Conservation (phyloP, 64 coral and sea anemone species). For the Trachythela sp. region DNA sequence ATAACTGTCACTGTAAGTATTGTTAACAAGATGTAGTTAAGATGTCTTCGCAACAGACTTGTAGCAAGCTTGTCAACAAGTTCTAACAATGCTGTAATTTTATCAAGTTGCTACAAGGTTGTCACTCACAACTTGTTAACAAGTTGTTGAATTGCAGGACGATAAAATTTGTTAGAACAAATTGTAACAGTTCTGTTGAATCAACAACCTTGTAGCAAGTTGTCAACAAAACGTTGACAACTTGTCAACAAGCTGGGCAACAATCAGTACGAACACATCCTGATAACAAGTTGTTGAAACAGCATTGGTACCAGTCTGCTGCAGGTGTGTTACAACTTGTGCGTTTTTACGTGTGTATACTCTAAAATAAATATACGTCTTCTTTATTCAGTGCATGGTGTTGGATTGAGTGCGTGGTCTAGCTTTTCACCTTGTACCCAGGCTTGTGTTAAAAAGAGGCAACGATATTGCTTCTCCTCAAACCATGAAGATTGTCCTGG, state of each 20-base stretch:
- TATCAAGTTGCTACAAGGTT: background rate
- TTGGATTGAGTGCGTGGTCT: conserved; percentile 73
- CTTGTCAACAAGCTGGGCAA: too few species aligned
- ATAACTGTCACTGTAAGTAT: conserved; percentile 73
- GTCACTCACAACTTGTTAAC: too few species aligned
- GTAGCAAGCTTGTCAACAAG: background rate
- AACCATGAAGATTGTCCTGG: conserved; percentile 57
- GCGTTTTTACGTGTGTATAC: too few species aligned
- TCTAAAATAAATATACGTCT: background rate
- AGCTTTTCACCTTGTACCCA: conserved; percentile 58
- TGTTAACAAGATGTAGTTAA: background rate
- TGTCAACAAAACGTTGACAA: too few species aligned
- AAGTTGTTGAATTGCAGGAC: too few species aligned
- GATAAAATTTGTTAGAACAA: too few species aligned
- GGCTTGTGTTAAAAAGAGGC: conserved; percentile 58
- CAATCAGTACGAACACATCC: too few species aligned
- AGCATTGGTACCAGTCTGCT: background rate
- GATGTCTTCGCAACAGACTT: too few species aligned
- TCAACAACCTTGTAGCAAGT: too few species aligned
- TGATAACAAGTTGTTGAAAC: too few species aligned
- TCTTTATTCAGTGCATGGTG: conserved; percentile 15
- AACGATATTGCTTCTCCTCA: conserved; percentile 75
- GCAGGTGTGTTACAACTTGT: background rate
- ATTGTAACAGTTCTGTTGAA: too few species aligned
- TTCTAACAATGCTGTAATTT: background rate